These are phyloP conservation scores for Ostrea denselamellosa DNA, from an alignment of 1,140 invertebrate species.

Conservation along the genomic window DNA sequence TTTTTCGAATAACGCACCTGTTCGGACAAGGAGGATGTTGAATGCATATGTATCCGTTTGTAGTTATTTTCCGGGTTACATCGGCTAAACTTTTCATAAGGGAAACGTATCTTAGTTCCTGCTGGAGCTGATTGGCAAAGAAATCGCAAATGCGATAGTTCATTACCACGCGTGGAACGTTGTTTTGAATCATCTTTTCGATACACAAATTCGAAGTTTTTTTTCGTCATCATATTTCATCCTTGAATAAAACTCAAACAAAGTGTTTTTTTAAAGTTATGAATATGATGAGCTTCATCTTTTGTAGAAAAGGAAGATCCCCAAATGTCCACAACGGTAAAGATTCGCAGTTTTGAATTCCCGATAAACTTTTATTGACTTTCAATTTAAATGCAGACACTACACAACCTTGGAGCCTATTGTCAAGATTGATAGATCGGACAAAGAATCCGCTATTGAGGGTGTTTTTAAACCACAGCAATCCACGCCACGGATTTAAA, in stretches of 20 bases:
- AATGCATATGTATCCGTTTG: too few species aligned
- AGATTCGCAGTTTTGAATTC: background rate
- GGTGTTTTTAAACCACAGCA: slow-evolving; percentile 15
- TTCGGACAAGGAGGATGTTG: too few species aligned
- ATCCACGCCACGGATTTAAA: slow-evolving; percentile 12
- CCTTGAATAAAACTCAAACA: slow-evolving; percentile 7
- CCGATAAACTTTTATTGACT: slow-evolving; percentile 31
- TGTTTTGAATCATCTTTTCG: background rate
- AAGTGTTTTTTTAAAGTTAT: background rate
- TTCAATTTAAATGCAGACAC: slow-evolving; percentile 17
- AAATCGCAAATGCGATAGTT: background rate
- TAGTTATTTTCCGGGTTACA: too few species aligned
- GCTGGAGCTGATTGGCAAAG: background rate
- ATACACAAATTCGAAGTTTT: background rate
- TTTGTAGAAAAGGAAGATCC: background rate
- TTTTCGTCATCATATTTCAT: slow-evolving; percentile 19
- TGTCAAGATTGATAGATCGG: background rate
- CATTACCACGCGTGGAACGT: background rate
- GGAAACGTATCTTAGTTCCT: background rate
- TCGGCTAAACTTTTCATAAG: background rate
- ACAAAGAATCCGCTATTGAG: background rate
- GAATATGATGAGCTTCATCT: background rate
- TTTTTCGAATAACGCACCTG: background rate
- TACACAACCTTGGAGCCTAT: slow-evolving; percentile 6
- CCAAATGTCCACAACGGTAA: background rate